These are phyloP conservation scores for Pantelozetes paolii DNA, from an alignment of 2,888 invertebrate genomes.

Conservation along the genomic window DNA sequence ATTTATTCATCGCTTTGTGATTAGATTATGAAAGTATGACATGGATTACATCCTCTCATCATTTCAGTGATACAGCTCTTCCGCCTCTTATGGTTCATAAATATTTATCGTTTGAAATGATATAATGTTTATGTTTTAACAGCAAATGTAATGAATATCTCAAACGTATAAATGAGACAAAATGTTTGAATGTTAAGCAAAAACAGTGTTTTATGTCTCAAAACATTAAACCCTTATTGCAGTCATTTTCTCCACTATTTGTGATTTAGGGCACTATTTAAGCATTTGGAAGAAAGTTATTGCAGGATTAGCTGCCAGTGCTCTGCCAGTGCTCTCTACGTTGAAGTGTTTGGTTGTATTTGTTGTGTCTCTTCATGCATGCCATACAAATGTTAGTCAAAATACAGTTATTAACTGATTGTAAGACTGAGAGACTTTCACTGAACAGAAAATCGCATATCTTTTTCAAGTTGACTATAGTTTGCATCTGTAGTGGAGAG, in stretches of 20 bases:
- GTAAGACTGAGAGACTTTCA: too few species aligned
- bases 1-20: background rate
- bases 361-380: constrained; percentile 10
- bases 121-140: background rate
- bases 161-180: background rate
- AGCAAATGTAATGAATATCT: constrained; percentile 4
- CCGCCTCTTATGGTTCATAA: background rate
- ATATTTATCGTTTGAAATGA: background rate
- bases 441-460: too few species aligned
- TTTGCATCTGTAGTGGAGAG: background rate
- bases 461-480: too few species aligned
- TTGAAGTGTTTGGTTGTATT: background rate
- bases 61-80: background rate
- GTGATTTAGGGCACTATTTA: background rate
- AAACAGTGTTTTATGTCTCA: background rate
- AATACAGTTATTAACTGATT: too few species aligned
- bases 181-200: background rate
- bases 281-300: background rate
- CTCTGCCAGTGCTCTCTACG: background rate
- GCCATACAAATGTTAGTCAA: too few species aligned
- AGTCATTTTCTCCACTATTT: background rate
- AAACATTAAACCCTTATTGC: background rate
- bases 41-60: too few species aligned
- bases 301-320: background rate
- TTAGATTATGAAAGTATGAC: background rate